Evolutionary conservation across 2,113 vertebrate species (phyloP), one percentile per base, ranked within the genome.

Genomic region (Sinosuthora webbiana): DNA sequence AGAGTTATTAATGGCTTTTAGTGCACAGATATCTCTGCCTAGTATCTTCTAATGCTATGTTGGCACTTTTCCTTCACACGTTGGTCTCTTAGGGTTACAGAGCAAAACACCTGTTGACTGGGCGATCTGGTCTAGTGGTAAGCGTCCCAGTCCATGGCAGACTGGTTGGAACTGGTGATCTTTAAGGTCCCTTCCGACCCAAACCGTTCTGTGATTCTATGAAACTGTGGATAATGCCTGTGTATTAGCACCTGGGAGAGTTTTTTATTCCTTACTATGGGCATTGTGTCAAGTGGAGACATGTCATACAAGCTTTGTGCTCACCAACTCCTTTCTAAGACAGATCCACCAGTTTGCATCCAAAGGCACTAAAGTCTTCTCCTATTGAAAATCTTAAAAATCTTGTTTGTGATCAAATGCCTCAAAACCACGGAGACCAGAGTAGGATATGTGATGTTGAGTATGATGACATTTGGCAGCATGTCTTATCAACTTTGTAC

Each of bases 71-170:
- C 13, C 6, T 84, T 50, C 12, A 22, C 12, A 10, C 13, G 3
- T 78, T 71, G 7, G 5, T 63, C 9, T 24, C 49, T 59, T 35
- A 20, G 6, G 17, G 4, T 20, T 68, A 44, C 0, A 0, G 9
- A 60, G 11, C 16, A 87, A 86, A 92, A 64, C 16, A 35, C 6
- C 3, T 24, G 6, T 21, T 80, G 23, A 35, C 22, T 91, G 53
- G 80, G 44, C 17, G 50, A 15, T 18, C 55, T 76, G 41, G 24
- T 53, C 21, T 11, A 47, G 30, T 31, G 14, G 7, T 15, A 41
- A 22, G 20, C 27, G 9, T 5, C 45, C 24, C 53, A 60, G 53
- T 31, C 30, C 53, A 15, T 19, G 20, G 28, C 16, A 60, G 39
- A 16, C 13, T 68, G 13, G 7, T 18, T 68, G 45, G 16, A 53